Evolutionary conservation across 2,797 vertebrate genomes (phyloP), one percentile per base, ranked within the genome.

Genomic region (Parauchenoglanis ngamensis): DNA sequence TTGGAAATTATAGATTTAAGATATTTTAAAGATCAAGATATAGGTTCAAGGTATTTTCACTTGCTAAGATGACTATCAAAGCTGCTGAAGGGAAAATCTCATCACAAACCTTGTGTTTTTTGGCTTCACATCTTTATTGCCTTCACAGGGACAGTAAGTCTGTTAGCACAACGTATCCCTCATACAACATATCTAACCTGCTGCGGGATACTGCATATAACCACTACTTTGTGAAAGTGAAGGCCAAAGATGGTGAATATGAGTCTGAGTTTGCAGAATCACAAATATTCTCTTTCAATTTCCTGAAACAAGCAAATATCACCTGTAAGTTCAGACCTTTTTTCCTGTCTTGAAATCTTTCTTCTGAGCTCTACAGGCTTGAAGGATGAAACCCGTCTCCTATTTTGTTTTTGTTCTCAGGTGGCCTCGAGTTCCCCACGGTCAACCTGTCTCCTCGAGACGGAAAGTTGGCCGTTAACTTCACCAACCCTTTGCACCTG

Each of bases 391-490:
- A 3, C 7, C 54, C 15, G 0, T n/a, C 72, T 25, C 44, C 11
- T 0, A 82, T 2, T 73, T 78, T 49, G 3, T 40, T 40, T 40
- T 25, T 65, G 31, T 80, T 13, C 88, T 25, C 83, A 96, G 95
- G 94, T 90, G 0, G 1, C 0, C 82, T 96, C 13, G 85, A 90
- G 1, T 94, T 95, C 61, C 95, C 95, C n/a, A 44, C 56, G 0
- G 91, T 92, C 35, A 0, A 31, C 0, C 25, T 95, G 77, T 3
- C 2, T 0, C 5, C 15, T 13, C 10, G 0, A 0, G 54, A 87
- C 0, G 2, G 0, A 0, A 1, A 0, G 2, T 0, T 72, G 85
- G 70, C 3, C 0, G 35, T 95, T 17, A 70, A 0, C 0, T 94
- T 96, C 82, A 0, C 0, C 1, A 95, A 95, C 87, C 95, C 95